These are phyloP conservation scores for Penaeus japonicus DNA, from an alignment of 1,140 invertebrate species.

Conservation along the genomic window DNA sequence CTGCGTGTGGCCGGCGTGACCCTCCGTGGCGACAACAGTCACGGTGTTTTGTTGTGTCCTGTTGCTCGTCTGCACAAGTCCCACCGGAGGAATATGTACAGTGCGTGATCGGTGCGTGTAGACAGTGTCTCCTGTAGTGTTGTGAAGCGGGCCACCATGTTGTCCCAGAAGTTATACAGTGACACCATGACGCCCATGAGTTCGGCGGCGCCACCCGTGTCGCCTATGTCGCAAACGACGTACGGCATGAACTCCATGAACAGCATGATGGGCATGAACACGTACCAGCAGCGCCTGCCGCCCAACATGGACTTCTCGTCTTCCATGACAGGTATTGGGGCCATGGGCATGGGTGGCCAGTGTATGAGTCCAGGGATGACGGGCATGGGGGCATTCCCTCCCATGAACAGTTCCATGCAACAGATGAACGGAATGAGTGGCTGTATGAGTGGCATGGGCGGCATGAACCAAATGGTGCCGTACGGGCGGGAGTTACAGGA, in stretches of 20 bases:
- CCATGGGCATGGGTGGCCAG: slow-evolving; percentile 58
- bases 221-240: slow-evolving; percentile 56
- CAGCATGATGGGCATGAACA: slow-evolving; percentile 58
- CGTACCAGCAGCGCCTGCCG: slow-evolving; percentile 58
- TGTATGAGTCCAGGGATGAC: slow-evolving; percentile 59
- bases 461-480: slow-evolving; percentile 57
- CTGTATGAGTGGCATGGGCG: slow-evolving; percentile 57
- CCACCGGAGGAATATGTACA: not conserved
- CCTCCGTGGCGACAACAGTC: not conserved
- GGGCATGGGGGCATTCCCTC: slow-evolving; percentile 57
- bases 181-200: slow-evolving; percentile 59
- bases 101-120: slow-evolving; percentile 2
- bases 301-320: slow-evolving; percentile 59
- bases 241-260: slow-evolving; percentile 59
- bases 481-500: slow-evolving; percentile 88
- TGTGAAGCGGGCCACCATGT: slow-evolving; percentile 34
- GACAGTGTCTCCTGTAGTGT: not conserved
- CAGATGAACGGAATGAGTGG: slow-evolving; percentile 59
- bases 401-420: slow-evolving; percentile 58
- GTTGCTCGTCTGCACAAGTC: not conserved
- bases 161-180: slow-evolving; percentile 58
- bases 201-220: slow-evolving; percentile 52
- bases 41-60: not conserved
- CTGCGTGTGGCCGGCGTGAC: slow-evolving; percentile 25
- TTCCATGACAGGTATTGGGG: slow-evolving; percentile 56